phyloP scores from a whole-genome alignment of 2,797 vertebrate genomes.

The Iguana delicatissima region DNA sequence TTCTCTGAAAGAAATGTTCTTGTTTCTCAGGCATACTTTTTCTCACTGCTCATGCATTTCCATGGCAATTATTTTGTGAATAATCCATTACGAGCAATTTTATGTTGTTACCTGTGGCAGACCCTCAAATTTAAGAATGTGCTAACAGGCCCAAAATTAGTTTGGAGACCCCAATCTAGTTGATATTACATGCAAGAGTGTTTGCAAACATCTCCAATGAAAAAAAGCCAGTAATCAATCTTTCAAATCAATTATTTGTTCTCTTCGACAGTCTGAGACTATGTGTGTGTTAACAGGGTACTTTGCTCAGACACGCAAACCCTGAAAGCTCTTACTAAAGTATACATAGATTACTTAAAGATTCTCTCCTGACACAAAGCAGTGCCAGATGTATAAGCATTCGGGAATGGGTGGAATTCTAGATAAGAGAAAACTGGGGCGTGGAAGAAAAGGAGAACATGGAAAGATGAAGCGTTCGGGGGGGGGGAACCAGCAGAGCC shows the following conservation, averaged over 20 bases:
- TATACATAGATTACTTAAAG: neutral
- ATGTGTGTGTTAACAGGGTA: neutral
- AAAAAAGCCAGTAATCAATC: neutral
- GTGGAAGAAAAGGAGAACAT: neutral
- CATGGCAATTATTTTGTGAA: neutral
- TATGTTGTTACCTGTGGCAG: neutral
- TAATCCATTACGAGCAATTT: neutral
- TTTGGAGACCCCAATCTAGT: neutral
- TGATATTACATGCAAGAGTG: neutral
- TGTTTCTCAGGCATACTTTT: neutral
- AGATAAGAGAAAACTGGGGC: neutral
- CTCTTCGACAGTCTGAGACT: neutral
- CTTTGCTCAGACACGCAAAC: neutral
- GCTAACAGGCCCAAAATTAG: neutral
- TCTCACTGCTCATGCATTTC: neutral
- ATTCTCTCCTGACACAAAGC: neutral
- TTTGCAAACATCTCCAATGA: neutral
- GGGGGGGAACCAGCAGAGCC: neutral
- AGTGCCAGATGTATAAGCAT: neutral
- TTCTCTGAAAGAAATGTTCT: neutral
- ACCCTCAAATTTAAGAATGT: neutral
- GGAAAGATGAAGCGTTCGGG: neutral
- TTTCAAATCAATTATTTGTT: neutral
- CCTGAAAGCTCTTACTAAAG: neutral
- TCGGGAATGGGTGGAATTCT: neutral